Percentiles rank a stretch among this genome's conserved stretches.
phyloP scores from a whole-genome alignment of 2,797 vertebrate genomes.

The Hafferia zeledoni region DNA sequence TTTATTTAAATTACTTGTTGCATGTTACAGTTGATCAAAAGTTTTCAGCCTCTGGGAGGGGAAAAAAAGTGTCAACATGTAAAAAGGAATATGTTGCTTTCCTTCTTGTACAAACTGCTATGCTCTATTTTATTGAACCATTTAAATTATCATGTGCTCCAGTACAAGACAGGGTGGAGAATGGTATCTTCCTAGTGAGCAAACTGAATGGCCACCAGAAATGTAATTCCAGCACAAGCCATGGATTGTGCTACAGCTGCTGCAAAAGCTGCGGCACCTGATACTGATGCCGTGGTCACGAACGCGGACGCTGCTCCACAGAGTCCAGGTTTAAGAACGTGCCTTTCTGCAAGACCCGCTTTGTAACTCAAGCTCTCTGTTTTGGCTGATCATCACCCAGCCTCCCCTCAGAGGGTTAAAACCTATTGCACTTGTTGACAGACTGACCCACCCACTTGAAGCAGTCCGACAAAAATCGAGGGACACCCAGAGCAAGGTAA shows the following conservation, averaged over 20 bases:
- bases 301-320: fast-evolving
- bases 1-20: background rate
- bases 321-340: fast-evolving
- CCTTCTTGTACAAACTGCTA: background rate
- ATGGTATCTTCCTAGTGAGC: background rate
- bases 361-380: background rate
- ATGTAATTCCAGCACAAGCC: background rate
- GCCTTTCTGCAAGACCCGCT: background rate
- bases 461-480: background rate
- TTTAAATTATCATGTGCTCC: background rate
- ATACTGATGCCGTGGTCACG: fast-evolving
- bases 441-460: background rate
- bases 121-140: background rate
- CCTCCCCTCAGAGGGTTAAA: background rate
- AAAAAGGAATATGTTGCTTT: background rate
- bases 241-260: background rate
- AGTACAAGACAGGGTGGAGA: background rate
- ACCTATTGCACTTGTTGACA: background rate
- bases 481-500: background rate
- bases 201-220: background rate
- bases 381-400: background rate
- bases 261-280: background rate
- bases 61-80: background rate
- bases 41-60: background rate
- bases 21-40: background rate